Evolutionary conservation across 2,888 invertebrate species (phyloP).

Genomic region (Seira musarum): DNA sequence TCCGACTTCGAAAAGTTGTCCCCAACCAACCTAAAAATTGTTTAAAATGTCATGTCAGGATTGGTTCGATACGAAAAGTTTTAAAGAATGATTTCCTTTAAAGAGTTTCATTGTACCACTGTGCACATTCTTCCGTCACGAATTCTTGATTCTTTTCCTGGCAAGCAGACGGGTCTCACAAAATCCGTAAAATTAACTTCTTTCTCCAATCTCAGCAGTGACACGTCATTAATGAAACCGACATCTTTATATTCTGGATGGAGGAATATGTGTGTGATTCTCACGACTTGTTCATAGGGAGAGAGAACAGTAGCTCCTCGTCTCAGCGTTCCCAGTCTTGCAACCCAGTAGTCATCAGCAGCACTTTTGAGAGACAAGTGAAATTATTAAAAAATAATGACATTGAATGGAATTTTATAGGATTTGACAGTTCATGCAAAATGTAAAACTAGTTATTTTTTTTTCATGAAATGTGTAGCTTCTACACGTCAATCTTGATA

Average conservation of each 20-base stretch:
- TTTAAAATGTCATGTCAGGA: no score
- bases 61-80: no score
- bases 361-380: conserved; percentile 74
- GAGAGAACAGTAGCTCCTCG: conserved; percentile 82
- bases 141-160: conserved; percentile 74
- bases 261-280: conserved; percentile 79
- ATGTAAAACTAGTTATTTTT: neutral
- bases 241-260: conserved; percentile 84
- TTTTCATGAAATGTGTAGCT: neutral
- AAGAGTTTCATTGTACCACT: no score
- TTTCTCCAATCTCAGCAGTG: conserved; percentile 78
- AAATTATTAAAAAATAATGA: neutral
- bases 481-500: no score
- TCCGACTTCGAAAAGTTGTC: conserved; percentile 83
- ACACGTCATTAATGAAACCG: conserved; percentile 86
- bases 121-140: conserved; percentile 82
- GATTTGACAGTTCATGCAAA: neutral
- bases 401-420: neutral
- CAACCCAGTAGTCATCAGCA: conserved; percentile 84
- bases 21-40: conserved; percentile 46
- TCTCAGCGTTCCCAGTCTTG: conserved; percentile 82
- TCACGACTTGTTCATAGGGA: conserved; percentile 82
- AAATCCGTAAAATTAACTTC: conserved; percentile 78
- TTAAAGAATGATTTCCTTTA: no score
- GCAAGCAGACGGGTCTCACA: conserved; percentile 79